Evolutionary conservation across 1,140 invertebrate genomes (phyloP).

Genomic region (Rhopalosiphum padi): DNA sequence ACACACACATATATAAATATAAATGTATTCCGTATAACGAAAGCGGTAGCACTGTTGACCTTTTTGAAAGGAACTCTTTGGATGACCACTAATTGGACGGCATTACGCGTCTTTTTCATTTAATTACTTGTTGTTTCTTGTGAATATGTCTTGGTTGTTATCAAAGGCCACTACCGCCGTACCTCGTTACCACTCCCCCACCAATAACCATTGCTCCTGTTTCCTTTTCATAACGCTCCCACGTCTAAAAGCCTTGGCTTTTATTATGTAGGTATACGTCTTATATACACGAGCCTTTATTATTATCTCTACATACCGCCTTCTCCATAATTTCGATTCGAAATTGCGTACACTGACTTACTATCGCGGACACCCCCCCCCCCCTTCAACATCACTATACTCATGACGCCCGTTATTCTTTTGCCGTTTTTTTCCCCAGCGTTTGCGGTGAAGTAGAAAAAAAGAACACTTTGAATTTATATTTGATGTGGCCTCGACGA

Average conservation of each 20-base stretch:
- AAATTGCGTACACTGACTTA: neutral
- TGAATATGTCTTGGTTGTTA: neutral
- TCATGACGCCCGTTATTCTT: neutral
- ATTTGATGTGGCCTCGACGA: neutral
- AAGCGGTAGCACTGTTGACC: conserved; percentile 13
- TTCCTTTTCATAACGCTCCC: neutral
- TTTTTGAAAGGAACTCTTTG: conserved; percentile 4
- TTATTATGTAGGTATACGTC: neutral
- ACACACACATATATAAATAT: neutral
- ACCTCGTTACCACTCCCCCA: neutral
- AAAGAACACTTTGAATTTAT: neutral
- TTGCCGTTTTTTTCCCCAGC: neutral
- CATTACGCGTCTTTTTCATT: conserved; percentile 52
- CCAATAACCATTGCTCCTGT: neutral
- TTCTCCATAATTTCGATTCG: neutral
- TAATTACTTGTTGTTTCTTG: conserved; percentile 40
- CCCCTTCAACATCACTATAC: neutral
- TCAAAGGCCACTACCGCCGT: neutral
- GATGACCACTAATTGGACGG: conserved; percentile 43
- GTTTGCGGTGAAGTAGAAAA: neutral
- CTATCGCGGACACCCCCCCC: neutral
- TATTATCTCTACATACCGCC: neutral
- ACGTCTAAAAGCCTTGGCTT: neutral
- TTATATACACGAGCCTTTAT: neutral
- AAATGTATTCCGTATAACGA: neutral